Conservation (phyloP, 2,797 vertebrate genomes). For the Cheirogaleus major region DNA sequence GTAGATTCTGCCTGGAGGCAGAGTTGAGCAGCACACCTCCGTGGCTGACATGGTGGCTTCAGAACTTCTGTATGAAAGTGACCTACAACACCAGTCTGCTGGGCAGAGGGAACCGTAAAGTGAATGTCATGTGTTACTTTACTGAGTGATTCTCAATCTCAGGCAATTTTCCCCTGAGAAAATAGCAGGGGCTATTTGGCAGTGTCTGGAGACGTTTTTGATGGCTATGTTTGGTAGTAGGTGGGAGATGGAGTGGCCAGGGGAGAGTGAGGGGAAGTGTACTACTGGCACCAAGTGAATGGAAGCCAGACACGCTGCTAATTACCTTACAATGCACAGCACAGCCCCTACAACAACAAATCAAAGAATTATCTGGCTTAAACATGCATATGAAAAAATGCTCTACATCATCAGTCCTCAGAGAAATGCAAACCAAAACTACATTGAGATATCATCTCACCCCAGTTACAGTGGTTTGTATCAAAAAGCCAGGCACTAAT, state of each 20-base stretch:
- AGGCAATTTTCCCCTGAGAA: background rate
- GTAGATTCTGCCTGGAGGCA: background rate
- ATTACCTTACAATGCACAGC: background rate
- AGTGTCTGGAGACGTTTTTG: background rate
- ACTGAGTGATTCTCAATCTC: background rate
- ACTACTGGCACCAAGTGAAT: background rate
- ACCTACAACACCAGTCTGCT: background rate
- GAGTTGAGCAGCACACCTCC: background rate
- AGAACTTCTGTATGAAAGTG: background rate
- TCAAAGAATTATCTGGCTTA: background rate
- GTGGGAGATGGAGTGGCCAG: background rate
- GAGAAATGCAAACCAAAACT: background rate
- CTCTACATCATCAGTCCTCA: background rate
- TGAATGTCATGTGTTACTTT: background rate
- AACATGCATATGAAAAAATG: background rate
- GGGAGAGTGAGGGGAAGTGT: too few relatives aligned
- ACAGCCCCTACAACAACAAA: background rate
- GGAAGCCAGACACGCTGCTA: background rate
- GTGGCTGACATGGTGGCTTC: background rate
- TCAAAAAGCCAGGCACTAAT: background rate
- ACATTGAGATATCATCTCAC: background rate
- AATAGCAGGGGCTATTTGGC: background rate
- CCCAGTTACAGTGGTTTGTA: background rate
- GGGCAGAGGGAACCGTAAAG: background rate
- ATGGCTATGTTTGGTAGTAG: too few relatives aligned